Conservation (phyloP, 2,797 vertebrate species). For the Alca torda region DNA sequence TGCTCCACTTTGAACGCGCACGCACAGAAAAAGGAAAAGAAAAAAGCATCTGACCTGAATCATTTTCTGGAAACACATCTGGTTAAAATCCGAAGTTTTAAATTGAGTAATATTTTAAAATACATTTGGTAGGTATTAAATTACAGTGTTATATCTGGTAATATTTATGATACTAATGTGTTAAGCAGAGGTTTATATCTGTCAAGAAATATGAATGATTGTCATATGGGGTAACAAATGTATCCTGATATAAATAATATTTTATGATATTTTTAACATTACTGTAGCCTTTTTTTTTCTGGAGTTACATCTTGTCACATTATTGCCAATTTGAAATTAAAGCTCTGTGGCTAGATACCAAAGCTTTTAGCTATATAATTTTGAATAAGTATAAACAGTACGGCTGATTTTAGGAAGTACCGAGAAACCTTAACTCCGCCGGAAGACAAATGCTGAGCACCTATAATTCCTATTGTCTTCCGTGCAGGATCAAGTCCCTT, state of each 20-base stretch:
- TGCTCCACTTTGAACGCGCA: constrained; percentile 52
- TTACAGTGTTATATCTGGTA: constrained; percentile 71
- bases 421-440: neutral
- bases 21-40: constrained; percentile 33
- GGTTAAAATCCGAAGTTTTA: constrained; percentile 79
- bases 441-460: neutral
- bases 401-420: neutral
- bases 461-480: constrained; percentile 20
- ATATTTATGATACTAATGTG: constrained; percentile 74
- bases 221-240: constrained; percentile 66
- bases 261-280: constrained; percentile 59
- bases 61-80: constrained; percentile 77
- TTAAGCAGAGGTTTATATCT: constrained; percentile 73
- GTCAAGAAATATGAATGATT: constrained; percentile 67
- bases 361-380: constrained; percentile 20
- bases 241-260: constrained; percentile 62
- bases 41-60: constrained; percentile 76
- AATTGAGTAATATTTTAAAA: constrained; percentile 77
- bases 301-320: constrained; percentile 49
- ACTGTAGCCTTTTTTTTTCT: constrained; percentile 22
- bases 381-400: constrained; percentile 4
- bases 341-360: constrained; percentile 38
- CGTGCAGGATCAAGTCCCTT: constrained; percentile 31
- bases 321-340: constrained; percentile 56
- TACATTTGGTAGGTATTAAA: constrained; percentile 76